Conservation (phyloP, 2,113 vertebrate species). For the Xyliphius kryptos region DNA sequence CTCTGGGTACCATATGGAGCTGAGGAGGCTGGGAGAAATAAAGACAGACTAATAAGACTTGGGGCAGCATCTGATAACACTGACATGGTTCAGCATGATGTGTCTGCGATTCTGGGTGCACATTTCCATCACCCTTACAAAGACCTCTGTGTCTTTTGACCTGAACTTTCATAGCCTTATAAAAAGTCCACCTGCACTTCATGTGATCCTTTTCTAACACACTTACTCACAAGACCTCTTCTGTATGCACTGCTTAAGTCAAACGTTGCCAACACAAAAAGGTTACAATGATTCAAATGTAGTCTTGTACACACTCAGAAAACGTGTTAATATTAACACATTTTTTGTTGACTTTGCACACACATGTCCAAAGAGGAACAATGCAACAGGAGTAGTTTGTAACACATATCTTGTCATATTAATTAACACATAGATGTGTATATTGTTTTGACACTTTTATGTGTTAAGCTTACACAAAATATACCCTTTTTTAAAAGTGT, state of each 20-base stretch:
- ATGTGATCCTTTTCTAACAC: conserved; percentile 27
- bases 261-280: background rate
- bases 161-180: conserved; percentile 17
- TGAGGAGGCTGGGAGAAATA: background rate
- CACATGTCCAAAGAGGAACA: too few relatives aligned
- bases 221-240: background rate
- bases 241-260: background rate
- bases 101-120: background rate
- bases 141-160: conserved; percentile 26
- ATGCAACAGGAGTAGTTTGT: too few relatives aligned
- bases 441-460: too few relatives aligned
- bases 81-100: background rate
- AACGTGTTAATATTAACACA: too few relatives aligned
- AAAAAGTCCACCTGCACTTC: conserved; percentile 22
- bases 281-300: background rate
- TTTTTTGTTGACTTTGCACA: too few relatives aligned
- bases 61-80: conserved; percentile 3
- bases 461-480: too few relatives aligned
- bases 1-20: background rate
- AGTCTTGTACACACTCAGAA: too few relatives aligned
- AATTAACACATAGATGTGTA: too few relatives aligned
- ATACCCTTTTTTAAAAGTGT: too few relatives aligned
- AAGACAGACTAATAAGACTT: conserved; percentile 22
- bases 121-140: conserved; percentile 14
- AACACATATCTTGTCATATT: too few relatives aligned